Base-by-base conservation (phyloP, 2,888 invertebrate species). In the Achlya flavicornis region DNA sequence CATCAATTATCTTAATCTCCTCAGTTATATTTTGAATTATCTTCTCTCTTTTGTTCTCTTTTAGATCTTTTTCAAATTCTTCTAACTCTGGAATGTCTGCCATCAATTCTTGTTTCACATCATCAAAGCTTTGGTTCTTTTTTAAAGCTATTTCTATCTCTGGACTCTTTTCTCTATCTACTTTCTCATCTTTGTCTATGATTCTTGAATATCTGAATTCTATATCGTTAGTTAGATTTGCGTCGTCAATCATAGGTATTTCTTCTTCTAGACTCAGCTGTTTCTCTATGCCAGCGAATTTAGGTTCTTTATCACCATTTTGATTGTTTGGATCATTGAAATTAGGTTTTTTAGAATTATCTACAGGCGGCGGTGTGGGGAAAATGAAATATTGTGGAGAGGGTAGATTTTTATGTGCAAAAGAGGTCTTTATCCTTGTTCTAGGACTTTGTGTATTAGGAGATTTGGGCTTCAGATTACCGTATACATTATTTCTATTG, bases 341-440 rank as follows among this genome's bases (percentile, higher is more conserved):
- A 68, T 86, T 84, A 1, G 88, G 86, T 72, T 82, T 84, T 62
- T 80, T 84, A 3, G 77, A 61, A 64, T 84, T 80, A 63, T 90
- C 89, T 60, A 81, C 80, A 0, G 92, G 88, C 2, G 92, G 88
- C 4, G 92, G 92, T 0, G 92, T 88, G 0, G 94, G 94, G 67
- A 94, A 94, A 57, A 94, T 80, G 62, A 94, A 94, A 78, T 93
- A 93, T 65, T 94, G 94, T 1, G 94, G 94, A 5, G 93, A 86
- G 2, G 89, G 80, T 10, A 94, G 65, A 88, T 90, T 91, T 86
- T 92, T 94, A 72, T 94, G 94, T 10, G 94, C 91, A 73, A 95
- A 95, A 0, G 85, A 87, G 0, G 96, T 96, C 77, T 95, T 95
- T 38, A 96, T 96, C 81, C 95, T 90, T 3, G 95, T 94, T 67